These are phyloP conservation scores for Gallinago jamesoni DNA, from an alignment of 2,113 vertebrate species.

Conservation along the genomic window DNA sequence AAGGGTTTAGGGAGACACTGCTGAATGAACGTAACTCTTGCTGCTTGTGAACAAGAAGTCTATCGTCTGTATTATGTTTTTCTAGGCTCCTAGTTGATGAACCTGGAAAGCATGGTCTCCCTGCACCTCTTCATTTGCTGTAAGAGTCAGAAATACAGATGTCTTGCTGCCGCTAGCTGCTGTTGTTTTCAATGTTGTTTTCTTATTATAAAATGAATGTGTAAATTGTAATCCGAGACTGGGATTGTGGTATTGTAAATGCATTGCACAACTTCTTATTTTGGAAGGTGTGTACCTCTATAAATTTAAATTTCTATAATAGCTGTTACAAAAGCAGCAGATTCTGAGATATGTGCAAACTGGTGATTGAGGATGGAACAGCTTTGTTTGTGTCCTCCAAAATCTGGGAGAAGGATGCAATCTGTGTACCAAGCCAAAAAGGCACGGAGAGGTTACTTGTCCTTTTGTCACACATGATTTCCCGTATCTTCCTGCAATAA, in stretches of 20 bases:
- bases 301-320: not conserved
- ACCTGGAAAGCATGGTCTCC: not conserved
- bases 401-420: not conserved
- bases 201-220: not conserved
- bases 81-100: not conserved
- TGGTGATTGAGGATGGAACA: not conserved
- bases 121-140: not conserved
- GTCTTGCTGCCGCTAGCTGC: not conserved
- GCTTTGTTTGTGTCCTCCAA: not conserved
- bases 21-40: not conserved
- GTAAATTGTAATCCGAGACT: not conserved
- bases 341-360: not conserved
- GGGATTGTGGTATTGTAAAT: not conserved
- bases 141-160: not conserved
- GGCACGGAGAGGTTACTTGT: not conserved
- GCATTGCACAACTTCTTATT: not conserved
- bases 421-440: not conserved
- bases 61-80: not conserved
- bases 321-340: not conserved
- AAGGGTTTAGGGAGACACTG: not conserved
- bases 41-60: not conserved
- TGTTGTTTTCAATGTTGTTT: not conserved
- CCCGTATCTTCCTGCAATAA: not conserved
- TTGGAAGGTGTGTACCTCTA: not conserved
- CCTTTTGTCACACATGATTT: not conserved